Base-by-base conservation (phyloP, 2,113 vertebrate species). In the Alces alces region DNA sequence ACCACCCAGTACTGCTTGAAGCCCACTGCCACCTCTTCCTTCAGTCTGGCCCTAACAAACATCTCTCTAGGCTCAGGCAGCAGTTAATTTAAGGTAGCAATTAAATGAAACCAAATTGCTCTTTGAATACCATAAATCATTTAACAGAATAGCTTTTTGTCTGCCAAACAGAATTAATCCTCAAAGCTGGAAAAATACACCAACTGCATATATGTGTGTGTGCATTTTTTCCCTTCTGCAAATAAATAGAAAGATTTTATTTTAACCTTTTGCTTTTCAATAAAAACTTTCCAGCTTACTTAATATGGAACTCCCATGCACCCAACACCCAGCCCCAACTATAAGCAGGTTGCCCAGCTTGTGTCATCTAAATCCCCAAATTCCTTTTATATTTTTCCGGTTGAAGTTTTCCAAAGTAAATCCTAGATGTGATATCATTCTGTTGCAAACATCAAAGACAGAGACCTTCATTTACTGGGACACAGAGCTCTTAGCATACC, bases 61-160 rank as follows among this genome's bases (percentile, higher is more conserved):
- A 28, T 85, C 70, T 92, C 39, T 91, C 64, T 50, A 17, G 54
- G 66, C 50, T 92, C 83, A 60, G 89, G 60, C 47, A 92, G 55
- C 54, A 76, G 88, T 91, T 96, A 93, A 93, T 91, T 97, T 93
- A 95, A 97, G 50, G 93, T 61, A 95, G 80, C 88, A 96, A 94
- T 97, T 95, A 96, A 96, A 66, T 16, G 33, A 86, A 89, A 88
- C 88, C 76, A 92, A 91, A 91, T 61, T 93, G 60, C 45, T 78
- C 93, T 89, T 97, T 97, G 96, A 96, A 95, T 93, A 97, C 78
- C 55, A 91, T 86, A 95, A 87, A 86, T 16, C 60, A 79, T 93
- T 97, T 94, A 95, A 96, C 39, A 39, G 61, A 89, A 91, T 55
- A 85, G 55, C 91, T 96, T 96, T 39, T 90, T 33, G 2, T 92